Evolutionary conservation across 1,140 invertebrate genomes (phyloP).

Genomic region (Bombus difficillimus): DNA sequence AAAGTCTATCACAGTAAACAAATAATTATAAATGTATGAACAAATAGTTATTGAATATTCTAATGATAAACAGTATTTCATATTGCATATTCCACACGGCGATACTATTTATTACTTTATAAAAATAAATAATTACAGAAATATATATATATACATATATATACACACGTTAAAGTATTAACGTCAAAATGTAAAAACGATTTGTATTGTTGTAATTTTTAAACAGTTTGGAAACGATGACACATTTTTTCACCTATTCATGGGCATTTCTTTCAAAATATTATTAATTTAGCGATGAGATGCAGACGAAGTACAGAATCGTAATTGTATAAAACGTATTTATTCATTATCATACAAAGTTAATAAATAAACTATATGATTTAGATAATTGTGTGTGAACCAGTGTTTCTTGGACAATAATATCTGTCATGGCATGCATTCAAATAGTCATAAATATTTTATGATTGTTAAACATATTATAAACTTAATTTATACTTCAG

Average conservation of each 20-base stretch:
- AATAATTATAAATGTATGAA: slow-evolving; percentile 47
- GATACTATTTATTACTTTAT: slow-evolving; percentile 69
- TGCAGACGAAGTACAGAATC: neutral
- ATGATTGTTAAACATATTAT: neutral
- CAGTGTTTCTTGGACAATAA: slow-evolving; percentile 42
- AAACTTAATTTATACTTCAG: slow-evolving; percentile 3
- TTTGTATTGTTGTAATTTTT: slow-evolving; percentile 47
- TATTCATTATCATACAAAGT: slow-evolving; percentile 5
- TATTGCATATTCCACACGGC: slow-evolving; percentile 70
- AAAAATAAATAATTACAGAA: slow-evolving; percentile 48
- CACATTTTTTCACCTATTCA: slow-evolving; percentile 17
- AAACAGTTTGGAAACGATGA: slow-evolving; percentile 4
- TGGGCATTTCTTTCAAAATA: slow-evolving; percentile 23
- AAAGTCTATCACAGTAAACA: slow-evolving; percentile 39
- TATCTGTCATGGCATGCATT: slow-evolving; percentile 6
- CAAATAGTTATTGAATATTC: slow-evolving; percentile 58
- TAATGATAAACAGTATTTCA: slow-evolving; percentile 63
- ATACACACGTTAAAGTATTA: slow-evolving; percentile 11
- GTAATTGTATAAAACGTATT: slow-evolving; percentile 11
- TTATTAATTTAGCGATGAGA: neutral
- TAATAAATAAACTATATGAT: slow-evolving; percentile 17
- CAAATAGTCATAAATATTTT: slow-evolving; percentile 17
- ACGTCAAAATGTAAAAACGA: slow-evolving; percentile 39
- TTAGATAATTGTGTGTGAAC: slow-evolving; percentile 29
- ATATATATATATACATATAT: slow-evolving; percentile 35